phyloP scores from a whole-genome alignment of 2,113 vertebrate species.

The Strix uralensis region DNA sequence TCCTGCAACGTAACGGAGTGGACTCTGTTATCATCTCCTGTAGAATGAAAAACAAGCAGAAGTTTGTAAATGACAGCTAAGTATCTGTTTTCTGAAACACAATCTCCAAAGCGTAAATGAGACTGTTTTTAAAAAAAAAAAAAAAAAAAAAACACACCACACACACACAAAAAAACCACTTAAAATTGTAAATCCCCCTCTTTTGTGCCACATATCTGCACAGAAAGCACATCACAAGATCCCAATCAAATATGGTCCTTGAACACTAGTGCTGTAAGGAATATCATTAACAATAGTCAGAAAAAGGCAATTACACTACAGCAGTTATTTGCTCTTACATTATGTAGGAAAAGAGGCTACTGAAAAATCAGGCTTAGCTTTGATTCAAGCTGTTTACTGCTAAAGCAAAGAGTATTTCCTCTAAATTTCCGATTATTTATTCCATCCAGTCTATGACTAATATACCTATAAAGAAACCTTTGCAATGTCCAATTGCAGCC shows the following conservation, averaged over 20 bases:
- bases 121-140: neutral
- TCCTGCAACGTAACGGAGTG: conserved; percentile 87
- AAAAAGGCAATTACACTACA: neutral
- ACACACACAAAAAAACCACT: neutral
- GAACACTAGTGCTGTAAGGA: neutral
- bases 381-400: neutral
- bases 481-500: neutral
- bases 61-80: neutral
- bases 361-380: neutral
- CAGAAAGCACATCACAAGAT: neutral
- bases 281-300: neutral
- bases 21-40: conserved; percentile 82
- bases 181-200: neutral
- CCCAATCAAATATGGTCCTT: neutral
- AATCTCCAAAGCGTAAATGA: neutral
- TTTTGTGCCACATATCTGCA: neutral
- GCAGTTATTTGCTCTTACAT: neutral
- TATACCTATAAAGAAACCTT: neutral
- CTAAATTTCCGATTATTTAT: neutral
- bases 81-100: neutral
- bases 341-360: neutral
- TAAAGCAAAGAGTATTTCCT: neutral
- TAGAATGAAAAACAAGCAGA: neutral
- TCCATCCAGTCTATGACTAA: neutral
- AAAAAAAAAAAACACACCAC: neutral